Evolutionary conservation across 1,140 invertebrate genomes (phyloP), one percentile per base, ranked within the genome.

Genomic region (Monomorium pharaonis): DNA sequence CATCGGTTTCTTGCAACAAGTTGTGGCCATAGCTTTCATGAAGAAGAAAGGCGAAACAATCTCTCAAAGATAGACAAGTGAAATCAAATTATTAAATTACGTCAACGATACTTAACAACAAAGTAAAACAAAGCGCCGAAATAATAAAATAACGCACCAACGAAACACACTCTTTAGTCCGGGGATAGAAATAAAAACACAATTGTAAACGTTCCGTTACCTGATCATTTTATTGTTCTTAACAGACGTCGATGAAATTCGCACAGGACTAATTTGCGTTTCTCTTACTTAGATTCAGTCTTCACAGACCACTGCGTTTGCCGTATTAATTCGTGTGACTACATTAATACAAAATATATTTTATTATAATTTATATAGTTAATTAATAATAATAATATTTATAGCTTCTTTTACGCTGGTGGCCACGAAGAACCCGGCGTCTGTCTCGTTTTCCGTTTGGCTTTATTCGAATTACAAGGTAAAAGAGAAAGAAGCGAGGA

Each of bases 281-380:
- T 77, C 76, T 87, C 58, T 47, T 86, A 83, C 49, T 58, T 83
- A 75, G 37, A 63, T 88, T 89, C 90, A 90, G 88, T 91, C 89
- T 90, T 67, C 70, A 84, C 85, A 87, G 88, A 90, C 90, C 89
- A 86, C 85, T 90, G 89, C 90, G 88, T 89, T 91, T 91, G 89
- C 84, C 87, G 88, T 86, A 86, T 90, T 88, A 91, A 88, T 87
- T 92, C 90, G 83, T 88, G 83, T 88, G 83, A 86, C 89, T 92
- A 92, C 86, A 90, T 90, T 92, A 92, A 92, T 92, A 92, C 91
- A 92, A 92, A 92, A 92, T 92, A 92, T 92, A 92, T 77, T 89
- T 91, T 89, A 91, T 91, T 87, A 89, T 89, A 88, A 89, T 89
- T 86, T 86, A 84, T 86, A 37, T 91, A 86, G 86, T 86, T 88